These are phyloP conservation scores for Neopelma chrysocephalum DNA, from an alignment of 2,797 vertebrate species.

Conservation along the genomic window DNA sequence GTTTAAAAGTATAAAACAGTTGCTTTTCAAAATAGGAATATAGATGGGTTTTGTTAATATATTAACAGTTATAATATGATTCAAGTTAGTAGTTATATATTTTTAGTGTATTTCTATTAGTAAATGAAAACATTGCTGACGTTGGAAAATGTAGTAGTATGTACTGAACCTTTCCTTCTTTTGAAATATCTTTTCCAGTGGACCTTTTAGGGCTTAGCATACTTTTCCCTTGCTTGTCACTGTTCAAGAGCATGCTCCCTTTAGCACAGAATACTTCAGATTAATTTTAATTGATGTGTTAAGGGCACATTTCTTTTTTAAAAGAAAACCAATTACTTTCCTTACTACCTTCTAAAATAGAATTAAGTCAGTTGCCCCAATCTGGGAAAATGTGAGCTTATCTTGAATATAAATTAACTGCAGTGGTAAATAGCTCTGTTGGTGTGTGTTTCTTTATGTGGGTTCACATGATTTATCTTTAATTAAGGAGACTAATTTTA, in stretches of 20 bases:
- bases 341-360: not conserved
- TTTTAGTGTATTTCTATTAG: not conserved
- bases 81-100: not conserved
- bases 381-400: not conserved
- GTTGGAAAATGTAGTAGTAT: not conserved
- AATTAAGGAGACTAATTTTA: slow-evolving; percentile 5
- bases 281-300: not conserved
- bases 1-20: not conserved
- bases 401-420: not conserved
- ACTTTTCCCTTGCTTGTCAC: not conserved
- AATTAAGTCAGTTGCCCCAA: not conserved
- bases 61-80: not conserved
- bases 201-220: not conserved
- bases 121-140: not conserved
- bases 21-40: not conserved
- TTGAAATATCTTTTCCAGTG: not conserved
- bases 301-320: not conserved
- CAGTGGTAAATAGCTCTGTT: not conserved
- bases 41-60: not conserved
- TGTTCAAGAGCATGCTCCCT: not conserved
- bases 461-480: not conserved
- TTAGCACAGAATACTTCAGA: not conserved
- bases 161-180: not conserved
- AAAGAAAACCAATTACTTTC: not conserved
- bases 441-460: not conserved